A percentile compares a stretch with the other conserved stretches of the same genome.
These are phyloP conservation scores for Bovichtus diacanthus DNA, from an alignment of 2,797 vertebrate genomes.

Conservation along the genomic window DNA sequence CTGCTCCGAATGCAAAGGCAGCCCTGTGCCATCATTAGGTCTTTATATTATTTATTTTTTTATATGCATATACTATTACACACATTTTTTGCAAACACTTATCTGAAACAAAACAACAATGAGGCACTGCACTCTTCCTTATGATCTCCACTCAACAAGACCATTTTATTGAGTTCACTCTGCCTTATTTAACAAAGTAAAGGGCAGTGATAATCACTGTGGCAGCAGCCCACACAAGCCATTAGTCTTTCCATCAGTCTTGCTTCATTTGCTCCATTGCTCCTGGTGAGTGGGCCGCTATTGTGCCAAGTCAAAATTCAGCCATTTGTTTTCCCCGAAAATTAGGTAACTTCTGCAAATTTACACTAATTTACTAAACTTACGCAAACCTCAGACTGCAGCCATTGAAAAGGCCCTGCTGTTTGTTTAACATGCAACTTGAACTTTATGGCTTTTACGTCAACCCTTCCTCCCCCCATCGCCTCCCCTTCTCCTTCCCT, in stretches of 20 bases:
- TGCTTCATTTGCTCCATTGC: slow-evolving; percentile 75
- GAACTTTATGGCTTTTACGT: slow-evolving; percentile 76
- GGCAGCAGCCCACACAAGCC: slow-evolving; percentile 73
- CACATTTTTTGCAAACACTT: background rate
- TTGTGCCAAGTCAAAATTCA: slow-evolving; percentile 84
- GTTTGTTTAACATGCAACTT: slow-evolving; percentile 86
- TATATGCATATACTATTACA: background rate
- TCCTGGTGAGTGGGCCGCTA: slow-evolving; percentile 66
- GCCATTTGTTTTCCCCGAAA: slow-evolving; percentile 84
- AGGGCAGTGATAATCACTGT: slow-evolving; percentile 62
- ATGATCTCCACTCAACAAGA: slow-evolving; percentile 17
- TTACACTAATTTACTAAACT: slow-evolving; percentile 86
- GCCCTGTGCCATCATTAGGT: background rate
- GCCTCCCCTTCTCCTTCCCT: slow-evolving; percentile 21
- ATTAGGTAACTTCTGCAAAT: slow-evolving; percentile 87
- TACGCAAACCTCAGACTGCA: slow-evolving; percentile 72
- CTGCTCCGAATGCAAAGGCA: background rate
- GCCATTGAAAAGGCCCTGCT: slow-evolving; percentile 69
- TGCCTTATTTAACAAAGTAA: slow-evolving; percentile 39
- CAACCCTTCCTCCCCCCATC: slow-evolving; percentile 51
- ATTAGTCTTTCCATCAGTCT: slow-evolving; percentile 81
- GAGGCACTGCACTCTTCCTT: background rate
- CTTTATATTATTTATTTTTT: background rate
- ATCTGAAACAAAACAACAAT: background rate
- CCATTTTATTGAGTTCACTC: slow-evolving; percentile 19